Conservation (phyloP, 2,888 invertebrate species). For the Mimumesa dahlbomi region DNA sequence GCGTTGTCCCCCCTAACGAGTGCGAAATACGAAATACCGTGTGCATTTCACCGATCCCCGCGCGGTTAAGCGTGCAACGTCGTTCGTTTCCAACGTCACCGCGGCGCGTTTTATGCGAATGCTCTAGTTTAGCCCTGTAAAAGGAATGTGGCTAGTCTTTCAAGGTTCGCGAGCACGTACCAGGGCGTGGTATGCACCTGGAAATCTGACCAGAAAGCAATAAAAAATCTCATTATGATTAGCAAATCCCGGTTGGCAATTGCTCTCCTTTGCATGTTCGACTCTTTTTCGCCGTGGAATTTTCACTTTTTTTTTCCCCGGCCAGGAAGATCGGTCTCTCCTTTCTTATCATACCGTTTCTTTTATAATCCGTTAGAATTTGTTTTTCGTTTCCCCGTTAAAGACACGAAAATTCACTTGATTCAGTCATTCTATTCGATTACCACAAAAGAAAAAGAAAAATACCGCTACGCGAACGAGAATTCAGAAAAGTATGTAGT, state of each 20-base stretch:
- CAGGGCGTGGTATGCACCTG: conserved; percentile 62
- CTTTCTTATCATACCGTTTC: no score
- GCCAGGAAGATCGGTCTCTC: no score
- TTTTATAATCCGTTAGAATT: no score
- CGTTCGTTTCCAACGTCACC: conserved; percentile 11
- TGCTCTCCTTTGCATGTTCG: conserved; percentile 4
- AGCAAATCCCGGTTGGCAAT: conserved; percentile 35
- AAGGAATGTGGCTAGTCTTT: conserved; percentile 59
- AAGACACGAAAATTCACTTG: no score
- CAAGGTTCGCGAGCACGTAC: conserved; percentile 62
- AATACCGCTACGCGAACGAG: no score
- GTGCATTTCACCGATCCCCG: conserved; percentile 33
- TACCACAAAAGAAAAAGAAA: no score
- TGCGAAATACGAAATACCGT: neutral
- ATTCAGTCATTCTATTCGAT: no score
- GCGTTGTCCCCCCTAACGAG: neutral
- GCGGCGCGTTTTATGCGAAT: conserved; percentile 45
- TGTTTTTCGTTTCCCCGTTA: no score
- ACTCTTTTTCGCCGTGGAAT: neutral
- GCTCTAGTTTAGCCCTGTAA: conserved; percentile 57
- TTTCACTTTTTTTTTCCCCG: no score
- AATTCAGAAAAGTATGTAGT: no score
- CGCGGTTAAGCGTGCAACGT: conserved; percentile 8
- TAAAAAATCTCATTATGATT: conserved; percentile 58
- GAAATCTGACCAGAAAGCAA: conserved; percentile 51